Percentiles rank a stretch among this genome's conserved stretches.
These are phyloP conservation scores for Petroica traversi DNA, from an alignment of 2,113 vertebrate genomes.

Conservation along the genomic window DNA sequence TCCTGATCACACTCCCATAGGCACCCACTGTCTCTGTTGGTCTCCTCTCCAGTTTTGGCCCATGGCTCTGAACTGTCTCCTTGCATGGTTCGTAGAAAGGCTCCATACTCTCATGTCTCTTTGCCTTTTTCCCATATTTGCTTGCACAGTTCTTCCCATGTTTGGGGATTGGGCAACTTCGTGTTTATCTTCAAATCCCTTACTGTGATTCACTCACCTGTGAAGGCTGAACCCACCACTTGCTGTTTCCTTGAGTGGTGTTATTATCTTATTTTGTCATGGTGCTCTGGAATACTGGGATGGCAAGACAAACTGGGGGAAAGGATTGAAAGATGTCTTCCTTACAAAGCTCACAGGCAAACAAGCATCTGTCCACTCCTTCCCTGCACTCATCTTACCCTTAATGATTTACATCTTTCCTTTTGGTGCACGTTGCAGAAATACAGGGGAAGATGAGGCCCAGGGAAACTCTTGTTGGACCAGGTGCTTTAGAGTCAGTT, in stretches of 20 bases:
- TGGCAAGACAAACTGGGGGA: neutral
- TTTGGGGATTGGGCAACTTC: neutral
- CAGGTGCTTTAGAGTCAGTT: neutral
- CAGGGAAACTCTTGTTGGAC: neutral
- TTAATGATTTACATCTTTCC: neutral
- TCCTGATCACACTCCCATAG: neutral
- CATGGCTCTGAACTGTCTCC: neutral
- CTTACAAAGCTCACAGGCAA: neutral
- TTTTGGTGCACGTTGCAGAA: rapidly evolving
- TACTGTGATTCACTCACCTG: rapidly evolving
- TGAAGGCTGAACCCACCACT: neutral
- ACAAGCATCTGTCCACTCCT: neutral
- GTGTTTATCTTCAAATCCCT: neutral
- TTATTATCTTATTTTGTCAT: neutral
- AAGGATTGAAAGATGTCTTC: neutral
- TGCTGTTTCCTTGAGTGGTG: rapidly evolving
- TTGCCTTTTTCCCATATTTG: neutral
- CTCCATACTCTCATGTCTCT: neutral
- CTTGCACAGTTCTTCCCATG: rapidly evolving
- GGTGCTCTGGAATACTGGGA: neutral
- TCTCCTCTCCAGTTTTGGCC: neutral
- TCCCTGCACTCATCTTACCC: neutral
- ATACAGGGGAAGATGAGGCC: neutral
- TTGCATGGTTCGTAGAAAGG: neutral
- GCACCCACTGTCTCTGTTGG: neutral